These are phyloP conservation scores for Deroplatys truncata DNA, from an alignment of 2,888 invertebrate species.

Conservation along the genomic window DNA sequence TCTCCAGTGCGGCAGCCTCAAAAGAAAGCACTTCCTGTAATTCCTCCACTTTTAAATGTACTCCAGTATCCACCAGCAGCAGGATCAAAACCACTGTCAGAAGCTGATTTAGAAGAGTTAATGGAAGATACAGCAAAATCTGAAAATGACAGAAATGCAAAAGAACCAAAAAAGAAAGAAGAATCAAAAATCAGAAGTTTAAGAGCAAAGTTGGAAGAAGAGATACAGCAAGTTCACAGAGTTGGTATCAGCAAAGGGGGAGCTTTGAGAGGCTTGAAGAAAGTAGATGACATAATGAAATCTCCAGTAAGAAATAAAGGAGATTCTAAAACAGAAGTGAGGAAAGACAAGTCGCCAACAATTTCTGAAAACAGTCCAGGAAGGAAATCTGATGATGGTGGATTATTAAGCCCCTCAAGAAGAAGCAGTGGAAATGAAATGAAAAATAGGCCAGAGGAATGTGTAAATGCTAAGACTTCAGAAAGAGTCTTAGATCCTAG, in stretches of 20 bases:
- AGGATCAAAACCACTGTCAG: conserved; percentile 2
- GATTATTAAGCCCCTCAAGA: not conserved
- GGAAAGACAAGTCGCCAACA: not conserved
- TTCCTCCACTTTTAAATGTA: not conserved
- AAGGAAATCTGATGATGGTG: not conserved
- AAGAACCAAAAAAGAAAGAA: not conserved
- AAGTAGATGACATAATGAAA: conserved; percentile 20
- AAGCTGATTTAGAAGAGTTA: conserved; percentile 8
- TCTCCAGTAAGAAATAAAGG: not conserved
- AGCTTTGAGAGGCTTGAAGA: conserved; percentile 20
- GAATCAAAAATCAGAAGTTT: conserved; percentile 1
- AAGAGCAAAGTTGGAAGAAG: conserved; percentile 25
- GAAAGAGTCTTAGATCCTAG: not conserved
- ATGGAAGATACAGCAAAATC: not conserved
- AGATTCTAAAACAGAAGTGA: not conserved
- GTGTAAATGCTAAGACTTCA: not conserved
- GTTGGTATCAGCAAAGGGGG: conserved; percentile 29
- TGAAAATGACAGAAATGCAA: not conserved
- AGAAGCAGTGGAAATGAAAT: not conserved
- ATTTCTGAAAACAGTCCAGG: not conserved
- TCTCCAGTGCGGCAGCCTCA: not conserved
- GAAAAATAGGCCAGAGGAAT: not conserved
- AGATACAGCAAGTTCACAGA: conserved; percentile 29
- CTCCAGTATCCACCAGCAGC: not conserved
- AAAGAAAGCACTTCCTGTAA: not conserved